Evolutionary conservation across 1,140 invertebrate genomes (phyloP).

Genomic region (Cotesia glomerata): DNA sequence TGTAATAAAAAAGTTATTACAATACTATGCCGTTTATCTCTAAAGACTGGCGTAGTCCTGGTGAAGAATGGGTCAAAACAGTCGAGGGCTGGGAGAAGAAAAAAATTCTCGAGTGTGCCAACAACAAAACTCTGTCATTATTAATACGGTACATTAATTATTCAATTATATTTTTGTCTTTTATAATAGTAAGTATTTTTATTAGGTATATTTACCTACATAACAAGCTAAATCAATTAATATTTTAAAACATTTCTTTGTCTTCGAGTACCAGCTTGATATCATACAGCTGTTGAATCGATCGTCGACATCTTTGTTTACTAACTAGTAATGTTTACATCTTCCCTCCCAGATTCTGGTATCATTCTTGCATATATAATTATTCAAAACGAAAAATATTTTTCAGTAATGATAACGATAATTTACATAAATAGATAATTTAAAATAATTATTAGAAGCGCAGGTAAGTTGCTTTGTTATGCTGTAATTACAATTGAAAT

Average conservation of each 20-base stretch:
- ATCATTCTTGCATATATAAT: background rate
- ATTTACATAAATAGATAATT: no score
- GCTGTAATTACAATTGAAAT: background rate
- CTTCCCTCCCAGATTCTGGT: background rate
- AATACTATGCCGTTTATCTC: slow-evolving; percentile 90
- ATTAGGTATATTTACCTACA: background rate
- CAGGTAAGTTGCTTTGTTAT: no score
- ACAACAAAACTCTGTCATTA: slow-evolving; percentile 60
- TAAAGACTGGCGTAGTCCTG: slow-evolving; percentile 92
- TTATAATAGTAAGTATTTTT: background rate
- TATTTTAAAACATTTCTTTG: slow-evolving; percentile 9
- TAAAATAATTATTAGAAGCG: no score
- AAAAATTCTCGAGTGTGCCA: slow-evolving; percentile 85
- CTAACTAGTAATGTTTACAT: slow-evolving; percentile 33
- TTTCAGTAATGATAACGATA: background rate
- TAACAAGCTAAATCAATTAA: slow-evolving; percentile 1
- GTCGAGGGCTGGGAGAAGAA: slow-evolving; percentile 95
- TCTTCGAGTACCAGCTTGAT: background rate
- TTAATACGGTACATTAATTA: slow-evolving; percentile 52
- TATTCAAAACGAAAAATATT: background rate
- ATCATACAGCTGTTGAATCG: slow-evolving; percentile 55
- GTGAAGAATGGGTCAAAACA: slow-evolving; percentile 98
- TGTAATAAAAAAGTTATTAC: slow-evolving; percentile 4
- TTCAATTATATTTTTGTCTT: background rate
- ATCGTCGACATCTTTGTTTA: slow-evolving; percentile 53